Percentiles rank a stretch among this genome's conserved stretches.
phyloP scores from a whole-genome alignment of 2,797 vertebrate genomes.

The Microctenopoma steveboyesi region DNA sequence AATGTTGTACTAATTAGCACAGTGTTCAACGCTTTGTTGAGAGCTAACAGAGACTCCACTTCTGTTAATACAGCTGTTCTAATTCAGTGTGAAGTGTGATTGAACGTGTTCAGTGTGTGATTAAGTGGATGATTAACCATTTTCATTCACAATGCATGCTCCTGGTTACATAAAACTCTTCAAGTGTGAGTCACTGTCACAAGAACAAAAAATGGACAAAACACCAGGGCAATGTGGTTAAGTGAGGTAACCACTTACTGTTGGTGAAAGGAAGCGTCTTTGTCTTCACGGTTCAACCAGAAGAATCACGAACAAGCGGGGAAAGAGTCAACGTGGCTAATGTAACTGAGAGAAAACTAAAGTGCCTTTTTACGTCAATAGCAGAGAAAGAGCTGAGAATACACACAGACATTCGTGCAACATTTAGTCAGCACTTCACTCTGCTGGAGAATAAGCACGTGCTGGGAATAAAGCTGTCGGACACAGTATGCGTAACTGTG shows the following conservation, averaged over 20 bases:
- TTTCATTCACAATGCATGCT: constrained; percentile 30
- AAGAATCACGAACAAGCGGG: neutral
- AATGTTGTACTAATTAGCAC: constrained; percentile 25
- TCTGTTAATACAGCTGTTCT: constrained; percentile 26
- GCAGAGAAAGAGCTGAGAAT: constrained; percentile 7
- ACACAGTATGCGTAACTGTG: neutral
- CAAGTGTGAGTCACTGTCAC: constrained; percentile 21
- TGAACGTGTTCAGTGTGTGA: neutral
- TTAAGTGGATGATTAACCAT: constrained; percentile 19
- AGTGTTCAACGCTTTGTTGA: neutral
- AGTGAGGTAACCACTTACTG: neutral
- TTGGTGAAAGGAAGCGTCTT: neutral
- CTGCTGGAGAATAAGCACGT: constrained; percentile 12
- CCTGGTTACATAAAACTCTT: constrained; percentile 38
- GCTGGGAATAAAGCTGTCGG: constrained; percentile 25
- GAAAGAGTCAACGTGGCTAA: constrained; percentile 27
- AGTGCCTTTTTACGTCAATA: constrained; percentile 22
- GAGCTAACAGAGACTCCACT: constrained; percentile 23
- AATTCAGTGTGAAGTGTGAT: constrained; percentile 37
- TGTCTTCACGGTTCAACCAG: constrained; percentile 8
- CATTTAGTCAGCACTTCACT: constrained; percentile 40
- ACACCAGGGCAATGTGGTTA: neutral
- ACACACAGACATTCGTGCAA: constrained; percentile 43
- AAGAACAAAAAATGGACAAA: constrained; percentile 4
- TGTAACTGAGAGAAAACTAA: constrained; percentile 26